A percentile compares a stretch with the other conserved stretches of the same genome.
phyloP scores from a whole-genome alignment of 2,888 invertebrate genomes.

The Cryptophagus acutangulus region DNA sequence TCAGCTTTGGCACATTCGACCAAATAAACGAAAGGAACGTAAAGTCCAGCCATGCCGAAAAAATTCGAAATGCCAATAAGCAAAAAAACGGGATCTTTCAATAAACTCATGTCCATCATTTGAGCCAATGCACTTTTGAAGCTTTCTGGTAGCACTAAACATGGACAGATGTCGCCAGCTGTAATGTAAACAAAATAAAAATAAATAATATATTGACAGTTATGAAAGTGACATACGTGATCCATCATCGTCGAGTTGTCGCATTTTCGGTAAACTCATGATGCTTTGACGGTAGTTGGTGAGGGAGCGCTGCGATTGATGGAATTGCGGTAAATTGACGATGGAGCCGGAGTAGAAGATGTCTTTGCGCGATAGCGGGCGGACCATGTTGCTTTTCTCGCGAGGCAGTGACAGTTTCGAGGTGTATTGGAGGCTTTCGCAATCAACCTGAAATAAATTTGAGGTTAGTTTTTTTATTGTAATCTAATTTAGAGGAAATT shows the following conservation, averaged over 20 bases:
- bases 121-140: slow-evolving; percentile 78
- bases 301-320: slow-evolving; percentile 86
- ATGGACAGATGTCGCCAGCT: slow-evolving; percentile 78
- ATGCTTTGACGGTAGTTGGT: slow-evolving; percentile 89
- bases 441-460: slow-evolving; percentile 50
- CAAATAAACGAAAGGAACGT: slow-evolving; percentile 93
- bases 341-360: slow-evolving; percentile 98
- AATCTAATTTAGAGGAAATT: not conserved
- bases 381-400: slow-evolving; percentile 66
- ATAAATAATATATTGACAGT: slow-evolving; percentile 8
- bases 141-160: slow-evolving; percentile 70
- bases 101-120: slow-evolving; percentile 85
- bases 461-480: not conserved
- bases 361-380: slow-evolving; percentile 91
- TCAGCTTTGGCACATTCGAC: slow-evolving; percentile 73
- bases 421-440: slow-evolving; percentile 64
- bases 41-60: slow-evolving; percentile 95
- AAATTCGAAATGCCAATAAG: slow-evolving; percentile 89
- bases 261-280: slow-evolving; percentile 74
- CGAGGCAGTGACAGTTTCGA: slow-evolving; percentile 57
- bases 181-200: slow-evolving; percentile 30
- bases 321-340: slow-evolving; percentile 86
- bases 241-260: slow-evolving; percentile 53
- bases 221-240: slow-evolving; percentile 55
- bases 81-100: slow-evolving; percentile 86